Conservation (phyloP, 2,888 invertebrate genomes). For the Galerucella nymphaeae region DNA sequence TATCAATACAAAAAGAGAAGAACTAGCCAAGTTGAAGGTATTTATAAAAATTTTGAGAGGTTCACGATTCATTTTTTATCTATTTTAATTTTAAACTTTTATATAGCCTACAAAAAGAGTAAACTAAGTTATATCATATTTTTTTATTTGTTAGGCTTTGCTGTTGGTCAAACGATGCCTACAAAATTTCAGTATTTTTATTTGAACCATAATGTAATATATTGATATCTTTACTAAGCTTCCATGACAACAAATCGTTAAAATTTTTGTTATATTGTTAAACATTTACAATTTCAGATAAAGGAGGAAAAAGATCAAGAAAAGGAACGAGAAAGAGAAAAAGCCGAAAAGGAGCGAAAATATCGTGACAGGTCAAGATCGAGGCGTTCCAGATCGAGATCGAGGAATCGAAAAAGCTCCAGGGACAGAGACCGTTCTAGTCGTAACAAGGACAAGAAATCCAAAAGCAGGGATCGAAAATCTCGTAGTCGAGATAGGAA, state of each 20-base stretch:
- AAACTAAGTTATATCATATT: no score
- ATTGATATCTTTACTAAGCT: no score
- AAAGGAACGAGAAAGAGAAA: slow-evolving; percentile 63
- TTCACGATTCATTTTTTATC: no score
- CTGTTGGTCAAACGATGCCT: no score
- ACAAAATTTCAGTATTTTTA: no score
- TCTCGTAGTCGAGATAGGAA: slow-evolving; percentile 48
- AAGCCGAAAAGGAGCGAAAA: slow-evolving; percentile 64
- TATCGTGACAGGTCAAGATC: slow-evolving; percentile 63
- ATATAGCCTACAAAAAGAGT: no score
- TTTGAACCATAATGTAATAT: no score
- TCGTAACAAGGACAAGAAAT: slow-evolving; percentile 47
- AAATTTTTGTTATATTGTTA: no score
- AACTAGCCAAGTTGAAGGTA: slow-evolving; percentile 90
- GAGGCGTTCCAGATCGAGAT: slow-evolving; percentile 56
- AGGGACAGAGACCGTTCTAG: slow-evolving; percentile 32
- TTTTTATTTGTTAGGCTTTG: no score
- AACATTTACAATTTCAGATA: neutral
- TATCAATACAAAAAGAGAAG: slow-evolving; percentile 96
- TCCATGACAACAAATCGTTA: no score
- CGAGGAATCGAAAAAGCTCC: slow-evolving; percentile 31
- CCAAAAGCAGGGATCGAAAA: slow-evolving; percentile 45
- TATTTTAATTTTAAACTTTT: no score
- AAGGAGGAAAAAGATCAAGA: slow-evolving; percentile 79
- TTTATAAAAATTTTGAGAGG: slow-evolving; percentile 33